These are phyloP conservation scores for Axis porcinus DNA, from an alignment of 2,113 vertebrate species.

Conservation along the genomic window DNA sequence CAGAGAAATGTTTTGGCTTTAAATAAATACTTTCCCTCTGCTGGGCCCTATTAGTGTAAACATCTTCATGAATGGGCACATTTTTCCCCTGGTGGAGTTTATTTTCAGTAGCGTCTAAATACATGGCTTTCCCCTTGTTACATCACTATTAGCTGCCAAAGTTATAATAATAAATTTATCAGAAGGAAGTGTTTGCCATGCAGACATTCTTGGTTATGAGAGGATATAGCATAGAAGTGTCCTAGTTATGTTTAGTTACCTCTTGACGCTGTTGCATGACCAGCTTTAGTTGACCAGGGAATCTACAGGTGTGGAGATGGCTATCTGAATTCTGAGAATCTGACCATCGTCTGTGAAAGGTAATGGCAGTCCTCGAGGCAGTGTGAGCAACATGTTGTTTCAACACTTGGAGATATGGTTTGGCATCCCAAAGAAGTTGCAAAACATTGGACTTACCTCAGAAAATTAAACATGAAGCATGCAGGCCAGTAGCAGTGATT, in stretches of 20 bases:
- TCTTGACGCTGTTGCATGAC: neutral
- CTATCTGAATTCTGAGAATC: neutral
- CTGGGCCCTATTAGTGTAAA: slow-evolving; percentile 43
- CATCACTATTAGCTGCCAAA: slow-evolving; percentile 8
- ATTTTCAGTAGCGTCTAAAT: slow-evolving; percentile 51
- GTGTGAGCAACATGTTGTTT: neutral
- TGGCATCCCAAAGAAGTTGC: neutral
- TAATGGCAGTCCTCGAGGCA: neutral
- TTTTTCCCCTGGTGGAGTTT: slow-evolving; percentile 41
- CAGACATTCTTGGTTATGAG: neutral
- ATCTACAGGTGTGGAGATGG: too few species aligned
- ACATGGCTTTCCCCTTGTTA: slow-evolving; percentile 40
- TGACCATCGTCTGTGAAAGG: neutral
- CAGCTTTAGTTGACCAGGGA: neutral
- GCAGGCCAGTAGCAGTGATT: neutral
- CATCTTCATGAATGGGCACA: slow-evolving; percentile 62
- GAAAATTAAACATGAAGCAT: neutral
- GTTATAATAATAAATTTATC: slow-evolving; percentile 43
- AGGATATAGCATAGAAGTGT: neutral
- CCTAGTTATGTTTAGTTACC: neutral
- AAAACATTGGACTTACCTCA: neutral
- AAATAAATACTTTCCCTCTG: slow-evolving; percentile 55
- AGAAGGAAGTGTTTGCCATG: neutral
- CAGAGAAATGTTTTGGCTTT: slow-evolving; percentile 48
- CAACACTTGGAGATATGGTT: neutral